phyloP scores from a whole-genome alignment of 2,888 invertebrate genomes.

The Phania funesta region DNA sequence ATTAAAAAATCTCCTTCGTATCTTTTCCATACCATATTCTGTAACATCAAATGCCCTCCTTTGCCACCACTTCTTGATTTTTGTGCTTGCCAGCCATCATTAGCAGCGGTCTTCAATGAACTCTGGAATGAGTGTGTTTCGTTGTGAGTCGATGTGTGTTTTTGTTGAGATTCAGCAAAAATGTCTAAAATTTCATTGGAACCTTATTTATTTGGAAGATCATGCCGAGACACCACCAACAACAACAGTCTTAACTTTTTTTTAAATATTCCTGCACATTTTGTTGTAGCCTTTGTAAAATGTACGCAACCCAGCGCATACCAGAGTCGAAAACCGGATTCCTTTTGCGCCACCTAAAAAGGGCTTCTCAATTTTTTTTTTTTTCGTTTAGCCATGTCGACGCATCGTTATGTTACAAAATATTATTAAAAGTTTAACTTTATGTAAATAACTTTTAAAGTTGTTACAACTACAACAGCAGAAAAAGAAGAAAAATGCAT shows the following conservation, averaged over 20 bases:
- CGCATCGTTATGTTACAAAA: constrained; percentile 67
- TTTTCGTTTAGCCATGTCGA: constrained; percentile 56
- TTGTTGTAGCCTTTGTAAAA: constrained; percentile 20
- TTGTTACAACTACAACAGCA: constrained; percentile 22
- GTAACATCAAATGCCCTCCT: constrained; percentile 45
- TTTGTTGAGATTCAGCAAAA: constrained; percentile 45
- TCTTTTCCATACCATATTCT: constrained; percentile 33
- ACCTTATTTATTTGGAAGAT: constrained; percentile 64
- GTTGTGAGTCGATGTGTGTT: neutral
- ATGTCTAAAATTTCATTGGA: constrained; percentile 66
- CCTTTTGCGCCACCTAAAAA: constrained; percentile 67
- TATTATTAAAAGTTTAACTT: constrained; percentile 66
- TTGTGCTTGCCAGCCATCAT: constrained; percentile 32
- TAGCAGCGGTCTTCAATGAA: constrained; percentile 54
- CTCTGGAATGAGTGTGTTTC: constrained; percentile 13
- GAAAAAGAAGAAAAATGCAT: constrained; percentile 48
- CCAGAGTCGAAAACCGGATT: constrained; percentile 62
- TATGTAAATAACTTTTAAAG: constrained; percentile 65
- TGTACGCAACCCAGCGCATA: constrained; percentile 52
- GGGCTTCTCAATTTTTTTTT: constrained; percentile 52
- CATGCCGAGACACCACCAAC: constrained; percentile 60
- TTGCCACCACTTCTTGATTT: constrained; percentile 23
- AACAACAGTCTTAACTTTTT: constrained; percentile 42
- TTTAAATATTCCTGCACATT: neutral
- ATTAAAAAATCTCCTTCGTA: constrained; percentile 58